These are phyloP conservation scores for Rhodophaea formosa DNA, from an alignment of 2,888 invertebrate genomes.

Conservation along the genomic window DNA sequence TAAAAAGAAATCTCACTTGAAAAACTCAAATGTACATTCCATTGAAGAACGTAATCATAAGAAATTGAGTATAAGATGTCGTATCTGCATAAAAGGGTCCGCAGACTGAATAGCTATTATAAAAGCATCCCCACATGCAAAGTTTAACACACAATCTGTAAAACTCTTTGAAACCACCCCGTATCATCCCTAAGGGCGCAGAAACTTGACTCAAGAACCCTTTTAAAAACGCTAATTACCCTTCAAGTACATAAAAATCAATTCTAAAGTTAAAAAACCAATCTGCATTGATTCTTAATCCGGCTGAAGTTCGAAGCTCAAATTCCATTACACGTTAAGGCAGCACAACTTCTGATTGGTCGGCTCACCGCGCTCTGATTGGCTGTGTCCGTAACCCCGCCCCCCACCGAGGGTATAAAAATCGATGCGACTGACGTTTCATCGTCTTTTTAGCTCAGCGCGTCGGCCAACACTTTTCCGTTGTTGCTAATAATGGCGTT, in stretches of 20 bases:
- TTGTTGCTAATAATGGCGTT: slow-evolving; percentile 75
- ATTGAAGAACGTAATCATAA: slow-evolving; percentile 1
- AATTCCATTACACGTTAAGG: slow-evolving; percentile 76
- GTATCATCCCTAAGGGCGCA: slow-evolving; percentile 11
- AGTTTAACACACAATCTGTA: slow-evolving; percentile 11
- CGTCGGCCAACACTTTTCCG: slow-evolving; percentile 67
- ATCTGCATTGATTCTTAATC: slow-evolving; percentile 69
- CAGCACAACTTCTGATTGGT: slow-evolving; percentile 41
- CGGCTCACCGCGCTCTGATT: slow-evolving; percentile 63
- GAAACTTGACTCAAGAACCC: slow-evolving; percentile 19
- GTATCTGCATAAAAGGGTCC: slow-evolving; percentile 2
- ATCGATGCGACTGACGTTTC: slow-evolving; percentile 66
- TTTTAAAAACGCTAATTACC: slow-evolving; percentile 24
- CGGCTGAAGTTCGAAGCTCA: slow-evolving; percentile 63
- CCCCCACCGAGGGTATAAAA: slow-evolving; percentile 73
- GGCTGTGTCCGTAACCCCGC: slow-evolving; percentile 71
- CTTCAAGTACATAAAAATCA: slow-evolving; percentile 41
- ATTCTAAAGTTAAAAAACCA: slow-evolving; percentile 50
- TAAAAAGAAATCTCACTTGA: not conserved
- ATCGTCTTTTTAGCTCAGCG: slow-evolving; percentile 68
- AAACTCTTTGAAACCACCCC: slow-evolving; percentile 13
- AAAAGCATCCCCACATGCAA: not conserved
- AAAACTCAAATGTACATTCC: not conserved
- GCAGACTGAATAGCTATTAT: slow-evolving; percentile 5
- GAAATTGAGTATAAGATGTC: slow-evolving; percentile 9